These are phyloP conservation scores for Propithecus deckenii DNA, from an alignment of 2,797 vertebrate genomes.

Conservation along the genomic window DNA sequence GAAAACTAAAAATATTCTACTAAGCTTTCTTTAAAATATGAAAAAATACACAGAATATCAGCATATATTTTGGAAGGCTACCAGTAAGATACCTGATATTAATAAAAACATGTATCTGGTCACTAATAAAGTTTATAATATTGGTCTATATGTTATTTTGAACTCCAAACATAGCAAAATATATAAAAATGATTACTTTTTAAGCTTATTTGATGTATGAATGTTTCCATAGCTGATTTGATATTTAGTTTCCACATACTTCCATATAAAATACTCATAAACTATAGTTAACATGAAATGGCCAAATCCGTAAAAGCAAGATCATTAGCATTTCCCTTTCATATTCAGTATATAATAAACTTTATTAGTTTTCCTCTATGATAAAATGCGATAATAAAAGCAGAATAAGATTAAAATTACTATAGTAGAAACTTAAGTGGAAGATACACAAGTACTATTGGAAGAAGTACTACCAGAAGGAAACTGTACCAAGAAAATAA, in stretches of 20 bases:
- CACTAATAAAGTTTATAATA: neutral
- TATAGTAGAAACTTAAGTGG: neutral
- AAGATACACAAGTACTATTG: neutral
- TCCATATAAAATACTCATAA: constrained; percentile 23
- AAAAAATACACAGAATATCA: constrained; percentile 5
- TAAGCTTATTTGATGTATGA: neutral
- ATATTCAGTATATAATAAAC: constrained; percentile 19
- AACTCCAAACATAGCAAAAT: neutral
- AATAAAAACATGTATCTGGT: constrained; percentile 1
- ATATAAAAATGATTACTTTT: neutral
- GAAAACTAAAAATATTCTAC: neutral
- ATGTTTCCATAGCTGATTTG: neutral
- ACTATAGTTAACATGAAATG: constrained; percentile 27
- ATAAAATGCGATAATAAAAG: constrained; percentile 20
- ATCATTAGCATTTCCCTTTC: constrained; percentile 25
- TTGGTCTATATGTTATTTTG: neutral
- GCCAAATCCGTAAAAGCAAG: neutral
- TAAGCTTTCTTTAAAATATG: neutral
- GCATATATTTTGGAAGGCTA: constrained; percentile 20
- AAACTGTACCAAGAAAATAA: neutral
- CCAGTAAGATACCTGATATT: neutral
- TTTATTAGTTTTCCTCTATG: constrained; percentile 32
- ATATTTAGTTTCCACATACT: constrained; percentile 23
- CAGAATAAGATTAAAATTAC: neutral
- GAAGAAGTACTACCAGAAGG: neutral